phyloP scores from a whole-genome alignment of 2,113 vertebrate genomes.

The Toxotes jaculatrix region DNA sequence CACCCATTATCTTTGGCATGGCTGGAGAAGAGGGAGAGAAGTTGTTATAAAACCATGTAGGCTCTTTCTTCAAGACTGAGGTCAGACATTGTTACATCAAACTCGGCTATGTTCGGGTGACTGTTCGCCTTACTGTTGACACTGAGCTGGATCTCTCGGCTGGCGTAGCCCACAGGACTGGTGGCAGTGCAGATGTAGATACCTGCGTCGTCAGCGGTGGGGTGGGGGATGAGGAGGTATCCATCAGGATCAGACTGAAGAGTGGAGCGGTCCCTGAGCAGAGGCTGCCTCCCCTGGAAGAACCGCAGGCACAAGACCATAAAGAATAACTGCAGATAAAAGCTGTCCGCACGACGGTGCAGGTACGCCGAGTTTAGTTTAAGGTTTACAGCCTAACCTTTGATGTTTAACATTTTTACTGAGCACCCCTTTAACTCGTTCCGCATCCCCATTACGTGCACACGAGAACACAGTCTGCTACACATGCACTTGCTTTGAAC shows the following conservation, averaged over 20 bases:
- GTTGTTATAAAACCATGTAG: constrained; percentile 10
- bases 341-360: constrained; percentile 10
- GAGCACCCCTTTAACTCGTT: constrained; percentile 38
- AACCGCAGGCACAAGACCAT: constrained; percentile 17
- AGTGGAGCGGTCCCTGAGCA: constrained; percentile 55
- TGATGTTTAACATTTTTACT: constrained; percentile 73
- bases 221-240: constrained; percentile 84
- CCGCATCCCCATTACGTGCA: constrained; percentile 31
- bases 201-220: constrained; percentile 83
- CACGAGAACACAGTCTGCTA: constrained; percentile 26
- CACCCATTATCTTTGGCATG: constrained; percentile 84
- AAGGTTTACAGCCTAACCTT: constrained; percentile 51
- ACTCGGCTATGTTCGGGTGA: constrained; percentile 39
- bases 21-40: constrained; percentile 76
- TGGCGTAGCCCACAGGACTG: constrained; percentile 89
- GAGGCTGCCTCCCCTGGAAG: constrained; percentile 82
- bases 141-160: constrained; percentile 88
- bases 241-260: constrained; percentile 79
- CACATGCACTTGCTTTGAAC: constrained; percentile 57
- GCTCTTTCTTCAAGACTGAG: neutral
- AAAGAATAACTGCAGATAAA: constrained; percentile 38
- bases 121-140: constrained; percentile 88
- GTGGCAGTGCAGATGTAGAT: constrained; percentile 91
- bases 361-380: constrained; percentile 46
- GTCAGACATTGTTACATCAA: constrained; percentile 28